These are phyloP conservation scores for Samia ricini DNA, from an alignment of 1,140 invertebrate species.

Conservation along the genomic window DNA sequence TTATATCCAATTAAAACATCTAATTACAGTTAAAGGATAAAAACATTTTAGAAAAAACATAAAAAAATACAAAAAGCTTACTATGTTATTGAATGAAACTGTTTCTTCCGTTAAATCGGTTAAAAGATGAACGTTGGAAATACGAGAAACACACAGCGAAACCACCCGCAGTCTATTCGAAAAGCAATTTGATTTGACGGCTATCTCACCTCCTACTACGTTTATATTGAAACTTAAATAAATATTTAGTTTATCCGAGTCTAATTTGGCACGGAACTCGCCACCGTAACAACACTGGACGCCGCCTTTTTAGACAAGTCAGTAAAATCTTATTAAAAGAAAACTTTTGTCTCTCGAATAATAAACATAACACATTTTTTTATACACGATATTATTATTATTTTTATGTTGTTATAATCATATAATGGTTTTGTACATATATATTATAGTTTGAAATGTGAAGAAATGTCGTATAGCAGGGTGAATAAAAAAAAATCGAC, in stretches of 20 bases:
- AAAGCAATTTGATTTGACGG: conserved; percentile 73
- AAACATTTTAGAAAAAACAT: too few species aligned
- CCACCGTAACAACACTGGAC: conserved; percentile 43
- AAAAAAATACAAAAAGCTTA: too few species aligned
- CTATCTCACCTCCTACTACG: conserved; percentile 73
- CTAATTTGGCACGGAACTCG: conserved; percentile 70
- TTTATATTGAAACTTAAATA: conserved; percentile 75
- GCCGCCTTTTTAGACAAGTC: conserved; percentile 32
- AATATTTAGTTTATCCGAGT: conserved; percentile 75
- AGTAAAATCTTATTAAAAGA: conserved; percentile 8
- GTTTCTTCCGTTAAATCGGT: conserved; percentile 22
- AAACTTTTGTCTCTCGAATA: conserved; percentile 6
- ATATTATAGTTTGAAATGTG: too few species aligned
- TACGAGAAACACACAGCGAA: conserved; percentile 47
- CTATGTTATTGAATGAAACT: background rate
- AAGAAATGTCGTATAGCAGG: too few species aligned
- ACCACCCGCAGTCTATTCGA: conserved; percentile 67
- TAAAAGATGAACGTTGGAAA: conserved; percentile 54
- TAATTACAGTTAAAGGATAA: too few species aligned
- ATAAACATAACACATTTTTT: too few species aligned
- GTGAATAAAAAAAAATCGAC: too few species aligned
- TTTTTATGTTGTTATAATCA: too few species aligned
- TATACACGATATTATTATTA: too few species aligned
- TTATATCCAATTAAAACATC: too few species aligned
- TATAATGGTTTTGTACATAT: too few species aligned